These are phyloP conservation scores for Parnassius glacialis DNA, from an alignment of 2,888 invertebrate species.

Conservation along the genomic window DNA sequence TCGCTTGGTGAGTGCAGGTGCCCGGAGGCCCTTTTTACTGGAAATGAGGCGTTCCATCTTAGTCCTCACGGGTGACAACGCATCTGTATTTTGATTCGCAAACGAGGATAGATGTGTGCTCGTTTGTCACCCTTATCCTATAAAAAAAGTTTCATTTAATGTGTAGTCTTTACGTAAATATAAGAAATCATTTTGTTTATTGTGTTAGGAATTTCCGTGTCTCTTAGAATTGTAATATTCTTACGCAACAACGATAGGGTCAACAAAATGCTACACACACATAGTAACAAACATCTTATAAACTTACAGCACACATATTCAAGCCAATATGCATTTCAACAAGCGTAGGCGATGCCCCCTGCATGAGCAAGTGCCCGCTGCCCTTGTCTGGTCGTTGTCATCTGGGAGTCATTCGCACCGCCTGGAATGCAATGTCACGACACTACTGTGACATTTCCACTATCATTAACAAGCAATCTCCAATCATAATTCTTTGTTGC, in stretches of 20 bases:
- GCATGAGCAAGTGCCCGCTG: slow-evolving; percentile 57
- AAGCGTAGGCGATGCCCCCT: slow-evolving; percentile 45
- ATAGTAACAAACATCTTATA: slow-evolving; percentile 4
- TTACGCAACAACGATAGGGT: neutral
- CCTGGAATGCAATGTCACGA: slow-evolving; percentile 76
- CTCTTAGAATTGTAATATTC: neutral
- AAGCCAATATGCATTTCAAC: slow-evolving; percentile 26
- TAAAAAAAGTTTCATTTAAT: too few species aligned
- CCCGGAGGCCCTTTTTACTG: too few species aligned
- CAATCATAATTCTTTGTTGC: slow-evolving; percentile 22
- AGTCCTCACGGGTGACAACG: too few species aligned
- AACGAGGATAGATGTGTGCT: too few species aligned
- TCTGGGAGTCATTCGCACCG: slow-evolving; percentile 73
- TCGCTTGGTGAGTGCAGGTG: too few species aligned
- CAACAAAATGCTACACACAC: neutral
- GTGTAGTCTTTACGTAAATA: too few species aligned
- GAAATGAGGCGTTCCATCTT: too few species aligned
- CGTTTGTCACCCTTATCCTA: too few species aligned
- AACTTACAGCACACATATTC: slow-evolving; percentile 21
- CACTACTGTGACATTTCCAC: slow-evolving; percentile 48
- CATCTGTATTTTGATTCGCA: too few species aligned
- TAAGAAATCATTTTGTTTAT: too few species aligned
- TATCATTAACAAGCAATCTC: slow-evolving; percentile 30
- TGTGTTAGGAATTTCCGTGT: too few species aligned
- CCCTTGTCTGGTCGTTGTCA: slow-evolving; percentile 79